Conservation (phyloP, 2,113 vertebrate species). For the Sinosuthora webbiana region DNA sequence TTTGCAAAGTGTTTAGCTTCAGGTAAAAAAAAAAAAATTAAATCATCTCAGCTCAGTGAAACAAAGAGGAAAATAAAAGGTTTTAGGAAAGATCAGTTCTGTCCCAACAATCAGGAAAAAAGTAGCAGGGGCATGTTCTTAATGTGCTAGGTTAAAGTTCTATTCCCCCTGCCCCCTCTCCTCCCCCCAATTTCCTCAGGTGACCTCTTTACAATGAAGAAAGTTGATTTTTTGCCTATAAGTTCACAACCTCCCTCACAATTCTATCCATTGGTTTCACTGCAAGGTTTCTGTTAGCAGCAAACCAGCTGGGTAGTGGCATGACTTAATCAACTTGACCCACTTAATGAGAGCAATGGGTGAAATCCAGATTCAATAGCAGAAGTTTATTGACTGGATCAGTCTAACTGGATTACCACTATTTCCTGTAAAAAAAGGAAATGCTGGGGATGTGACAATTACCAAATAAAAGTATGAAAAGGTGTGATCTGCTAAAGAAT, state of each 20-base stretch:
- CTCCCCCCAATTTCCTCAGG: not conserved
- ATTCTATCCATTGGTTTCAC: not conserved
- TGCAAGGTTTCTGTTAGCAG: not conserved
- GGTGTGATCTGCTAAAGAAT: not conserved
- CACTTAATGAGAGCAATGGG: not conserved
- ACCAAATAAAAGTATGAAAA: not conserved
- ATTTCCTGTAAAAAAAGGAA: not conserved
- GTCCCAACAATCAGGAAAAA: not conserved
- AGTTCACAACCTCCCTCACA: not conserved
- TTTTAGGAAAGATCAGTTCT: not conserved
- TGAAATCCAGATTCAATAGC: not conserved
- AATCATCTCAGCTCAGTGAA: not conserved
- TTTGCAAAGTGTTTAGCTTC: not conserved
- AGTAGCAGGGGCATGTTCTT: not conserved
- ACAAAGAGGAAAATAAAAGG: not conserved
- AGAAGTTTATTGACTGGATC: not conserved
- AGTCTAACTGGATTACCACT: not conserved
- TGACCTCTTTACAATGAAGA: not conserved
- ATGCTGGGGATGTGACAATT: accelerated
- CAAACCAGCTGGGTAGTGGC: not conserved
- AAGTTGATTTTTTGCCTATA: not conserved
- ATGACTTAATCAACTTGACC: not conserved
- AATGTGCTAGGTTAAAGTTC: not conserved
- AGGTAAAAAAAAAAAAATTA: not conserved
- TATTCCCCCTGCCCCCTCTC: not conserved